A percentile compares a stretch with the other conserved stretches of the same genome.
Conservation (phyloP, 2,113 vertebrate species). For the Paradisaea rubra region DNA sequence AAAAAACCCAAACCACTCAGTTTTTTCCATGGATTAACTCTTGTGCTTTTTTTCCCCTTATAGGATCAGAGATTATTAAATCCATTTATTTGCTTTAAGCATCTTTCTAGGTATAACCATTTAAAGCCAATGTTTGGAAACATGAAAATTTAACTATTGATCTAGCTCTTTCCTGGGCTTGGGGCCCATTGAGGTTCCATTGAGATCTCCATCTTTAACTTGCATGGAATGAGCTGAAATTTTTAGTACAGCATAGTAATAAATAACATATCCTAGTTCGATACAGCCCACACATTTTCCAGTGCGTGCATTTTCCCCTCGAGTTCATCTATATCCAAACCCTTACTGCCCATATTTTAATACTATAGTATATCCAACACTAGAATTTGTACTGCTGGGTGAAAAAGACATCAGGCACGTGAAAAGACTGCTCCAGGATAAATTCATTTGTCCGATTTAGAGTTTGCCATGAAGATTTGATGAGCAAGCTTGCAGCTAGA, state of each 20-base stretch:
- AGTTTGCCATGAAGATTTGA: not conserved
- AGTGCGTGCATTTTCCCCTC: not conserved
- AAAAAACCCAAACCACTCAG: not conserved
- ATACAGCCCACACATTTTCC: not conserved
- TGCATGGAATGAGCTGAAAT: not conserved
- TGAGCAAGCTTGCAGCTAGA: not conserved
- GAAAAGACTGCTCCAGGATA: not conserved
- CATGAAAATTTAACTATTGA: not conserved
- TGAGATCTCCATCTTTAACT: not conserved
- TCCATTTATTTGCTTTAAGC: not conserved
- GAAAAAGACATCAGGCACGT: not conserved
- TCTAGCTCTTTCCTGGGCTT: not conserved
- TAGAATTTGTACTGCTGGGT: not conserved
- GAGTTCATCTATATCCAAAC: not conserved
- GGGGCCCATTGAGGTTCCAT: not conserved
- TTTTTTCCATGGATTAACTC: not conserved
- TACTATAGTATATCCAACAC: not conserved
- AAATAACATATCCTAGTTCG: not conserved
- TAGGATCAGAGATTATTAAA: not conserved
- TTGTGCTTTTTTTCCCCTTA: accelerated
- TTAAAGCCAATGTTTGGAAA: not conserved
- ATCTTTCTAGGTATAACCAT: not conserved
- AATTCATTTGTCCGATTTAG: not conserved
- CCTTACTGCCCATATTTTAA: not conserved
- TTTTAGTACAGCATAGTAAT: not conserved